Evolutionary conservation across 2,888 invertebrate species (phyloP), one percentile per base, ranked within the genome.

Genomic region (Melinaea marsaeus): DNA sequence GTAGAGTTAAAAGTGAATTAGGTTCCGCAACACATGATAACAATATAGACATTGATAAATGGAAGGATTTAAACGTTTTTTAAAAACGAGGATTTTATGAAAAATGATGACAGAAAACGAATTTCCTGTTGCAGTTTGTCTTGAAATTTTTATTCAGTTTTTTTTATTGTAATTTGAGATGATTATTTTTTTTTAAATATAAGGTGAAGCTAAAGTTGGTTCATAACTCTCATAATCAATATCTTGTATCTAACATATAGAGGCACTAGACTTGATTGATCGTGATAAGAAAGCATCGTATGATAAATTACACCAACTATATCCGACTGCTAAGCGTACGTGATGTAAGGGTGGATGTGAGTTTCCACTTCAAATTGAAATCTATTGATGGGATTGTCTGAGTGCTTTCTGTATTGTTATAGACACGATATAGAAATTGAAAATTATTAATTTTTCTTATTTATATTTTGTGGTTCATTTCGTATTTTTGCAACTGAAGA

Each of bases 261-360:
- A 54, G 58, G 59, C 51, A 60, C 48, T 57, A 57, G 58, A 62
- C 74, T 74, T 67, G 76, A 81, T 83, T 81, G 74, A 83, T 78
- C 79, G 76, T 71, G 77, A 80, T 79, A 77, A 83, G 55, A 37
- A 58, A 81, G 42, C 54, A 51, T 51, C 51, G 46, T 56, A 63
- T 69, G 65, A 70, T 69, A 70, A 68, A 70, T 71, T 64, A 66
- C 57, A 46, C 45, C 33, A 60, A 63, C 58, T 61, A 68, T 60
- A 58, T 66, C 65, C 61, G 60, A 57, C 35, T 58, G 37, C 4
- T 37, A 55, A 45, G 32, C 37, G 64, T 62, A 67, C 67, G 67
- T 67, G 67, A 64, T 62, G 61, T 67, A 61, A 67, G 58, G 65
- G 59, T 35, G 42, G 48, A 48, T 48, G 48, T 48, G 48, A 51